Conservation (phyloP, 2,797 vertebrate species). For the Masticophis lateralis region DNA sequence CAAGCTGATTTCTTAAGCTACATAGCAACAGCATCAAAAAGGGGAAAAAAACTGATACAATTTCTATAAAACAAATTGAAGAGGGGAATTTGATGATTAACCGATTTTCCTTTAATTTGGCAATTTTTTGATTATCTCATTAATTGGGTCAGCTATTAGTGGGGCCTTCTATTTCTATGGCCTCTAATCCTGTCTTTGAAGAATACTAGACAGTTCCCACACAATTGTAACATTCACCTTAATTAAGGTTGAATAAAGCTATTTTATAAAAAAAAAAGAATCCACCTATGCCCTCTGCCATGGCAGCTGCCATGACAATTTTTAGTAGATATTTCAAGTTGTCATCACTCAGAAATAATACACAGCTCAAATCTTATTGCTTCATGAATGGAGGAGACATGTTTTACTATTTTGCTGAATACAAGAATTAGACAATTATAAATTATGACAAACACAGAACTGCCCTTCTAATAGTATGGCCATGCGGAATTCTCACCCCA, state of each 20-base stretch:
- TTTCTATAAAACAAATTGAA: background rate
- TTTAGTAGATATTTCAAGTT: constrained; percentile 41
- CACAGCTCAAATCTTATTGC: constrained; percentile 8
- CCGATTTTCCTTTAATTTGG: background rate
- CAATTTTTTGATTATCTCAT: background rate
- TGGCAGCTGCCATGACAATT: constrained; percentile 4
- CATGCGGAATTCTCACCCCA: background rate
- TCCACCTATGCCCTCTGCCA: background rate
- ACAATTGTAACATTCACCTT: background rate
- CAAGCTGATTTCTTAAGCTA: background rate
- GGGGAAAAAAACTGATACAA: background rate
- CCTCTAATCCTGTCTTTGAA: background rate
- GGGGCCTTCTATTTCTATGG: background rate
- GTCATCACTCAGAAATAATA: constrained; percentile 13
- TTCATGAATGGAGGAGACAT: background rate
- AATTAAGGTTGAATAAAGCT: background rate
- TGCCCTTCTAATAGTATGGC: background rate
- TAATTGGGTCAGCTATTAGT: background rate
- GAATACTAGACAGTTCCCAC: background rate
- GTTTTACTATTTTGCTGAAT: background rate
- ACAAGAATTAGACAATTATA: background rate
- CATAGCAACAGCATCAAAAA: background rate
- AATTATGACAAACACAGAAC: background rate
- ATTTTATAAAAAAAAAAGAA: constrained; percentile 21
- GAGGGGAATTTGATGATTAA: background rate